phyloP scores from a whole-genome alignment of 2,797 vertebrate genomes.

The Microchirus variegatus region DNA sequence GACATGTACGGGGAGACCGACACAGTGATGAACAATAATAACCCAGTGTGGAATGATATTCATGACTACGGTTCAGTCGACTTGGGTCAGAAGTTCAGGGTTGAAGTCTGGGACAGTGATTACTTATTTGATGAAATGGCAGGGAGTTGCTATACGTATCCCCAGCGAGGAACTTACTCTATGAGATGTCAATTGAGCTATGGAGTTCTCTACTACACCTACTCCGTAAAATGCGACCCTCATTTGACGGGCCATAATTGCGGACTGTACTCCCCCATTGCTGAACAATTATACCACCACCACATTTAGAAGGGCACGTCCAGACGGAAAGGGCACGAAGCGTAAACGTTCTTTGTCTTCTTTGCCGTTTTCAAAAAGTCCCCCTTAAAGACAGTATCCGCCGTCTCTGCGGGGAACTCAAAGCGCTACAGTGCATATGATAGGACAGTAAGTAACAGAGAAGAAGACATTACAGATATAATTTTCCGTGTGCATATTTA shows the following conservation, averaged over 20 bases:
- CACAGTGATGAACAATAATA: constrained; percentile 77
- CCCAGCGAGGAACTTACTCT: constrained; percentile 74
- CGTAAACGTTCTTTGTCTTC: too few relatives aligned
- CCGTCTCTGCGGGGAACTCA: too few relatives aligned
- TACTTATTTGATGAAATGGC: constrained; percentile 83
- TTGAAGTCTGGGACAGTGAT: constrained; percentile 91
- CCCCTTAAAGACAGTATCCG: too few relatives aligned
- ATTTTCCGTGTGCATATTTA: too few relatives aligned
- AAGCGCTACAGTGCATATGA: too few relatives aligned
- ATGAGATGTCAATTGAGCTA: constrained; percentile 79
- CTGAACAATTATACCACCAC: constrained; percentile 37
- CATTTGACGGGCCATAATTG: constrained; percentile 83
- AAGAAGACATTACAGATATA: too few relatives aligned
- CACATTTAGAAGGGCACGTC: too few relatives aligned
- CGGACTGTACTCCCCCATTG: constrained; percentile 79
- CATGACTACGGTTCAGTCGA: constrained; percentile 81
- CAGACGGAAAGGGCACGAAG: too few relatives aligned
- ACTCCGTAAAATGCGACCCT: constrained; percentile 75
- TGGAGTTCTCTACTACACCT: constrained; percentile 81
- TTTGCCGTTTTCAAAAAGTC: too few relatives aligned
- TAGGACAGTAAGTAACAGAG: too few relatives aligned
- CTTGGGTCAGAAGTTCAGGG: constrained; percentile 74
- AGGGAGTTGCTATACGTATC: constrained; percentile 77
- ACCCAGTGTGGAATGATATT: constrained; percentile 79
- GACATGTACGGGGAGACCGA: constrained; percentile 71